Conservation (phyloP, 2,797 vertebrate species). For the Calcarius lapponicus region DNA sequence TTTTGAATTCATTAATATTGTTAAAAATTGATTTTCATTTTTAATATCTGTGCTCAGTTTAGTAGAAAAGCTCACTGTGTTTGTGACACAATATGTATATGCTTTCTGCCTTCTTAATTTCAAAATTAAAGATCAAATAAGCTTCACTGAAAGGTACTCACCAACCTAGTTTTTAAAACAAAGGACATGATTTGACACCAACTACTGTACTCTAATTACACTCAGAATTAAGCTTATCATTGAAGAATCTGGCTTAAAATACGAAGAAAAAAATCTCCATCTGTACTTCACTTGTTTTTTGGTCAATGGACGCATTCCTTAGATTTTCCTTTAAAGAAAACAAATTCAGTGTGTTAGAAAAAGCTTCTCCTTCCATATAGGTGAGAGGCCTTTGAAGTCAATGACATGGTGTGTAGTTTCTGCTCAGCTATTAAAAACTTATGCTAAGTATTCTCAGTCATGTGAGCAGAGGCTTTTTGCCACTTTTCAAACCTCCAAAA, state of each 20-base stretch:
- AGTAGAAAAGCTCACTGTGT: not conserved
- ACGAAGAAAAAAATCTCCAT: not conserved
- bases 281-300: not conserved
- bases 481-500: not conserved
- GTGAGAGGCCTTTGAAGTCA: not conserved
- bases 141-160: not conserved
- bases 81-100: not conserved
- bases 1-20: not conserved
- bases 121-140: not conserved
- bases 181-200: not conserved
- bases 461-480: not conserved
- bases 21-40: not conserved
- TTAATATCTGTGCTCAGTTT: not conserved
- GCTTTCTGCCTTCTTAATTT: not conserved
- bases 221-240: not conserved
- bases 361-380: not conserved
- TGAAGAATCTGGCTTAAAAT: not conserved
- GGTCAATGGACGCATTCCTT: not conserved
- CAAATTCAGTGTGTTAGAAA: not conserved
- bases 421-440: not conserved
- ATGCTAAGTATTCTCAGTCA: not conserved
- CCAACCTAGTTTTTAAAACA: not conserved
- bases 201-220: not conserved
- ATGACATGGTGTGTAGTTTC: not conserved
- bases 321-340: conserved; percentile 12